Evolutionary conservation across 2,113 vertebrate genomes (phyloP), one percentile per base, ranked within the genome.

Genomic region (Mus pahari): DNA sequence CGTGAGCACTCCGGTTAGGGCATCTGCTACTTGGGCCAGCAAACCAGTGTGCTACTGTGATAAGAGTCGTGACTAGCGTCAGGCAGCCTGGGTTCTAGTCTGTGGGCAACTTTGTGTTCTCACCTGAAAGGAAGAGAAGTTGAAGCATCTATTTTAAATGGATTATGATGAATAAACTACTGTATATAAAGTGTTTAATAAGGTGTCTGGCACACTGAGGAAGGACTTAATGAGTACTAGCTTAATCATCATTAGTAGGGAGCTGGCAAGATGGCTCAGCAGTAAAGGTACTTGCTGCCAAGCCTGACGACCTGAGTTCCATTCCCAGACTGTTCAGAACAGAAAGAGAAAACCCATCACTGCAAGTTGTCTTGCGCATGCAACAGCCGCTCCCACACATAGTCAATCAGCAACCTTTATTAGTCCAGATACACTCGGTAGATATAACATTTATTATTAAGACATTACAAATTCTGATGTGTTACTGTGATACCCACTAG

Each of bases 31-130:
- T 17, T 58, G n/a, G 73, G 45, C 19, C 33, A 5, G 48, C 62
- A 83, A 53, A 16, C 36, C 17, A 28, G 3, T 14, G 1, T 26
- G 7, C 0, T 58, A n/a, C 33, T 5, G 1, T n/a, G 26, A 7
- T 74, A 42, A 42, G 70, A 70, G 55, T 88, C 88, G 10, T 70
- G 70, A 90, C n/a, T 31, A 8, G 50, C 50, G 14, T 91, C 42
- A n/a, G 64, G 48, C 28, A 53, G 13, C n/a, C 55, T 82, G 28
- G 39, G 42, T 84, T 94, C 62, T 60, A 10, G 22, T 74, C 33
- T 13, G 58, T 60, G 24, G 39, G 24, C 42, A 74, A 26, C 12
- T 77, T 26, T 62, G 9, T 50, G 68, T 86, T 24, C 62, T 96
- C n/a, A 39, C 68, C 70, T 77, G 10, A 45, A 90, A 11, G 20